Evolutionary conservation across 2,888 invertebrate species (phyloP), one percentile per base, ranked within the genome.

Genomic region (Noctuana brunneofusca): DNA sequence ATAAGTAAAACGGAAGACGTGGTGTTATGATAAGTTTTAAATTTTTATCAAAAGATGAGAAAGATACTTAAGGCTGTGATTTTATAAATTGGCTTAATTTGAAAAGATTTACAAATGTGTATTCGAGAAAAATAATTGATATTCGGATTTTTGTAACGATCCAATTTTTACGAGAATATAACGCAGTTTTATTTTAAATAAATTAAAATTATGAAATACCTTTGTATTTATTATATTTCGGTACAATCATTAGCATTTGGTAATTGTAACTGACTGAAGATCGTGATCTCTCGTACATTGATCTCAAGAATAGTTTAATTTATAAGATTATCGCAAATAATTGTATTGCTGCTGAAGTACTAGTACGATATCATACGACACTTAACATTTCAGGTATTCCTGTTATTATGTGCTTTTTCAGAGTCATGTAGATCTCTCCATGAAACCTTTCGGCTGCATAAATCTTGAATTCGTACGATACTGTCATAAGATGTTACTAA

Each of bases 241-340:
- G 27, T 55, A 18, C 24, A 5, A 24, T 60, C 48, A 46, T 18
- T 38, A 60, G 35, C 24, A 38, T 60, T 60, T 60, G 54, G 24
- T 38, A 60, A 48, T 48, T 52, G 56, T 50, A 43, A 63, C 79
- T 76, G 87, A 88, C 88, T 88, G 88, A 87, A 81, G 75, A 80
- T 79, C 80, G 75, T 84, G 88, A 88, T 88, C 88, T 88, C 88
- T 77, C 78, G 75, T 75, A 80, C 77, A 78, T 81, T 85, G 88
- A 88, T 88, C 88, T 88, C 88, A 88, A 73, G 73, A 82, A 76
- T 83, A 60, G 73, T 81, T 76, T 84, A 81, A 81, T 54, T 54
- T 48, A 65, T 67, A 66, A 67, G 65, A 50, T 32, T 41, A 60
- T 56, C 32, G 63, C 59, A 38, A 46, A 46, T 20, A 20, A 46